These are phyloP conservation scores for Macrophya annulata DNA, from an alignment of 2,888 invertebrate genomes.

Conservation along the genomic window DNA sequence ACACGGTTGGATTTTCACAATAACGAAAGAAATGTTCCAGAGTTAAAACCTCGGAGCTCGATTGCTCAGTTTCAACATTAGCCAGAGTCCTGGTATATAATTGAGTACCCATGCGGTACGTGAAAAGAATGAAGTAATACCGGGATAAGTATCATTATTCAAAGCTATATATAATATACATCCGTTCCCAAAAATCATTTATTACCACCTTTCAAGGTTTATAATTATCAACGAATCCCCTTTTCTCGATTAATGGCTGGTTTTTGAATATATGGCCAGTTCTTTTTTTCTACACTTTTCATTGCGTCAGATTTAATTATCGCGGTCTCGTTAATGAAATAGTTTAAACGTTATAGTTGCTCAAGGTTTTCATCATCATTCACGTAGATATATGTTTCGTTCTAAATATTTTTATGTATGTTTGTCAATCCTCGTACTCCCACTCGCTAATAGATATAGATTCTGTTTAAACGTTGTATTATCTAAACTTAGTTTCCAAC, in stretches of 20 bases:
- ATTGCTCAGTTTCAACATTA: constrained; percentile 4
- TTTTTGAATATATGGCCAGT: neutral
- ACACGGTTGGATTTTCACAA: neutral
- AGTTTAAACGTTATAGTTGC: neutral
- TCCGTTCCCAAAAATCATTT: constrained; percentile 33
- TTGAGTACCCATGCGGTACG: constrained; percentile 12
- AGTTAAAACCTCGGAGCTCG: neutral
- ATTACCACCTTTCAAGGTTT: constrained; percentile 4
- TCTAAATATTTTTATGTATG: neutral
- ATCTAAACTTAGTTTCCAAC: neutral
- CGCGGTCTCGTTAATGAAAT: neutral
- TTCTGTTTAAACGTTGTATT: neutral
- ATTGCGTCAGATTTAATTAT: neutral
- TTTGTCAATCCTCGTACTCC: neutral
- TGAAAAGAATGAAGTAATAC: constrained; percentile 6
- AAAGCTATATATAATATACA: neutral
- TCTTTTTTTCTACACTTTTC: neutral
- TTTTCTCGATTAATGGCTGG: neutral
- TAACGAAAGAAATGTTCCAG: constrained; percentile 8
- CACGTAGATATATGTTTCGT: neutral
- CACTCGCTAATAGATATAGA: constrained; percentile 4
- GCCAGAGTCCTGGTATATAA: constrained; percentile 1
- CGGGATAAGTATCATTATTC: neutral
- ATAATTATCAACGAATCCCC: neutral
- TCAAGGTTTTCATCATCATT: neutral